Conservation (phyloP, 2,888 invertebrate species). For the Polymixis flavicincta region DNA sequence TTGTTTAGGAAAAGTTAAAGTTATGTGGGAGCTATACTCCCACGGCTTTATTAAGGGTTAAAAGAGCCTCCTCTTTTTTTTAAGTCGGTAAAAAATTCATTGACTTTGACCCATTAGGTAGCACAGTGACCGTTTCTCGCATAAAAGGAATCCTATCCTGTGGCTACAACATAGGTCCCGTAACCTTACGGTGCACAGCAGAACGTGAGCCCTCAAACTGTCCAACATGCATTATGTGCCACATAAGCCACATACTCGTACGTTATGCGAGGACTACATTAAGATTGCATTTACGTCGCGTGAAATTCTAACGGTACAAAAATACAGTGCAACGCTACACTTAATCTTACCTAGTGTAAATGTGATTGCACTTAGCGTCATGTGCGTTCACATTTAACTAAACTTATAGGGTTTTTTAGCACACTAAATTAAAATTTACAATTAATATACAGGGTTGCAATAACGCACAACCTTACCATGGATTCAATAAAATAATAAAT, state of each 20-base stretch:
- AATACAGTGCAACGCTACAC: background rate
- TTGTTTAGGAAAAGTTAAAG: too few species aligned
- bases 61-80: too few species aligned
- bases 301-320: slow-evolving; percentile 27
- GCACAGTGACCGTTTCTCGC: background rate
- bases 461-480: too few species aligned
- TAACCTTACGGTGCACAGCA: slow-evolving; percentile 10
- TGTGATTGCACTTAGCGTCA: slow-evolving; percentile 3
- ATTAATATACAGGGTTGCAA: too few species aligned
- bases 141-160: background rate
- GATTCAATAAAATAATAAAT: too few species aligned
- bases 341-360: background rate
- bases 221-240: background rate
- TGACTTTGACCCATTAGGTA: background rate
- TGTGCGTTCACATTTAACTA: too few species aligned
- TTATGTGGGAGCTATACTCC: too few species aligned
- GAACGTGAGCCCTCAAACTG: slow-evolving; percentile 34
- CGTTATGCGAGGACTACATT: background rate
- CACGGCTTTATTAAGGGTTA: too few species aligned
- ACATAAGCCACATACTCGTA: background rate
- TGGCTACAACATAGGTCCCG: background rate
- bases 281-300: slow-evolving; percentile 2
- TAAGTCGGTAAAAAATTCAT: background rate
- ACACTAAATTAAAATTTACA: background rate
- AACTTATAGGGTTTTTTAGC: too few species aligned